A percentile compares a stretch with the other conserved stretches of the same genome.
Conservation (phyloP, 2,888 invertebrate genomes). For the Saturnia pavonia region DNA sequence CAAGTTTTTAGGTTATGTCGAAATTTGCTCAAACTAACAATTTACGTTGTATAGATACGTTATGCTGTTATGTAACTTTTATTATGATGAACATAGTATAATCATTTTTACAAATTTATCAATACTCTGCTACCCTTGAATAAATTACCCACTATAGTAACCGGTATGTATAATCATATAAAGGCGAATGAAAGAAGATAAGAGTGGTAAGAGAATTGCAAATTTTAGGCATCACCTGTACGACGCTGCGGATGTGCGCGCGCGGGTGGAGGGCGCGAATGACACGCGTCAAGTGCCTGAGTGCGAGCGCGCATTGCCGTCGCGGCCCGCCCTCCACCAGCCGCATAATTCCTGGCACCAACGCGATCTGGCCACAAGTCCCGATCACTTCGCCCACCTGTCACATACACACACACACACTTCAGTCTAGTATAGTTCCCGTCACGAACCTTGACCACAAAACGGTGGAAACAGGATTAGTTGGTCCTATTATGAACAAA, state of each 20-base stretch:
- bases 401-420: slow-evolving; percentile 10
- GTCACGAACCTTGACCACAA: too few species aligned
- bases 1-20: too few species aligned
- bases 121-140: too few species aligned
- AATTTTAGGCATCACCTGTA: slow-evolving; percentile 77
- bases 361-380: slow-evolving; percentile 95
- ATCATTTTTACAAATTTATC: too few species aligned
- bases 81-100: too few species aligned
- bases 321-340: slow-evolving; percentile 86
- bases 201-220: not conserved
- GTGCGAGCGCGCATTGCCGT: slow-evolving; percentile 90
- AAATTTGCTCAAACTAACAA: too few species aligned
- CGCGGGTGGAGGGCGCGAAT: slow-evolving; percentile 90
- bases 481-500: too few species aligned
- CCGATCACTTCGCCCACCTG: slow-evolving; percentile 92
- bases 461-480: too few species aligned
- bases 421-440: not conserved
- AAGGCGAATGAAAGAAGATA: not conserved
- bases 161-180: too few species aligned
- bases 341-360: slow-evolving; percentile 84
- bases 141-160: too few species aligned
- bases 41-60: too few species aligned
- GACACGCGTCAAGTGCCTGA: slow-evolving; percentile 91
- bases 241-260: slow-evolving; percentile 90
- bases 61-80: too few species aligned